A percentile compares a stretch with the other conserved stretches of the same genome.
Evolutionary conservation across 2,113 vertebrate species (phyloP).

Genomic region (Pterocles orientalis): DNA sequence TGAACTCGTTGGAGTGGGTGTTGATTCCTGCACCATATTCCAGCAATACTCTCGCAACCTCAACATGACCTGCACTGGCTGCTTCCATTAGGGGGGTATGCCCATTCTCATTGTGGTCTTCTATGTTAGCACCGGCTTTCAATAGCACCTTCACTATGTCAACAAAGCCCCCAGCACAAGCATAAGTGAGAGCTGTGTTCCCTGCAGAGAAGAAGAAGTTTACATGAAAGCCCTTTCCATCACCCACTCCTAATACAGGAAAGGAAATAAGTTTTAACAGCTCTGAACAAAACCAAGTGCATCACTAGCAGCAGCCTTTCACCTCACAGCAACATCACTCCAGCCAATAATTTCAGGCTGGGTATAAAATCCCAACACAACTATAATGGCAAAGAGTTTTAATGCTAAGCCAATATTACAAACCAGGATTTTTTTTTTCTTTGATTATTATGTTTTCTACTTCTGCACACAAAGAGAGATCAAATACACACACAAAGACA

Average conservation of each 20-base stretch:
- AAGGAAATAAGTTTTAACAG: background rate
- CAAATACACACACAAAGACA: background rate
- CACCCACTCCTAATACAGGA: background rate
- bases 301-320: background rate
- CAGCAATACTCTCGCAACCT: constrained; percentile 94
- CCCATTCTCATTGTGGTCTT: constrained; percentile 99
- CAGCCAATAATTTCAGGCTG: background rate
- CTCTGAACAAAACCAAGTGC: background rate
- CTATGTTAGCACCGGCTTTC: constrained; percentile 98
- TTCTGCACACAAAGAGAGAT: background rate
- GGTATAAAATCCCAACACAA: background rate
- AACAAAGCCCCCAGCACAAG: constrained; percentile 97
- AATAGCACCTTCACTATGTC: constrained; percentile 97
- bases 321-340: background rate
- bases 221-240: background rate
- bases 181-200: constrained; percentile 96
- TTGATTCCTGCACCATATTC: constrained; percentile 99
- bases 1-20: constrained; percentile 99
- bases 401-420: background rate
- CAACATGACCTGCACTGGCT: constrained; percentile 96
- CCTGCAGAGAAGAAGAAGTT: constrained; percentile 75
- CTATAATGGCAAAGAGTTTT: background rate
- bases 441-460: background rate
- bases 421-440: background rate
- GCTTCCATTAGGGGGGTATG: constrained; percentile 99